A percentile compares a stretch with the other conserved stretches of the same genome.
phyloP scores from a whole-genome alignment of 2,888 invertebrate genomes.

The Noctua comes region DNA sequence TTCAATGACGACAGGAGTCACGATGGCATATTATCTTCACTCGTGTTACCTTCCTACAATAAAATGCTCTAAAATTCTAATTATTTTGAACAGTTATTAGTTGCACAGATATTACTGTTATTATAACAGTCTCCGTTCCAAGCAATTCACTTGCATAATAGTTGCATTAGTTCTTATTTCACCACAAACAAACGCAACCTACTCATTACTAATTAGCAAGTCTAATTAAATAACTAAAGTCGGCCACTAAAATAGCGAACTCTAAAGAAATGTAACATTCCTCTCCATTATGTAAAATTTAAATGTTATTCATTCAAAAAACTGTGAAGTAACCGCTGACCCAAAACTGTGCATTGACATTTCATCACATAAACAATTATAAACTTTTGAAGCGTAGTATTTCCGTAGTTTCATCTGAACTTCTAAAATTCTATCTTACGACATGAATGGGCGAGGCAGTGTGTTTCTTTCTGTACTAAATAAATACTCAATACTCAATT shows the following conservation, averaged over 20 bases:
- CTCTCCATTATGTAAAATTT: conserved; percentile 57
- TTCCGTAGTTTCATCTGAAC: conserved; percentile 23
- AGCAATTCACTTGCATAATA: conserved; percentile 57
- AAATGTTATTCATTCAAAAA: conserved; percentile 50
- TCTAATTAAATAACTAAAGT: conserved; percentile 70
- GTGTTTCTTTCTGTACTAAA: not conserved
- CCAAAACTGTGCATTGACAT: conserved; percentile 49
- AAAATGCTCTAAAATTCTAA: conserved; percentile 1
- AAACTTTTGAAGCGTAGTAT: not conserved
- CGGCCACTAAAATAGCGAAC: conserved; percentile 56
- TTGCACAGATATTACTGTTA: conserved; percentile 20
- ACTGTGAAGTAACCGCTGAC: conserved; percentile 49
- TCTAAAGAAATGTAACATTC: conserved; percentile 63
- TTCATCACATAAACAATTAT: conserved; percentile 24
- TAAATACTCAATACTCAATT: too few relatives aligned
- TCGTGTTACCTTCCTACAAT: not conserved
- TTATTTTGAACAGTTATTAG: conserved; percentile 9
- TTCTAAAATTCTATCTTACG: not conserved
- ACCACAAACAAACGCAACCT: conserved; percentile 64
- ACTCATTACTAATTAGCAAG: conserved; percentile 69
- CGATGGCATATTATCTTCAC: not conserved
- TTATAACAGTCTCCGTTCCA: conserved; percentile 17
- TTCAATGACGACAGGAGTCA: not conserved
- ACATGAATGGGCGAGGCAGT: not conserved
- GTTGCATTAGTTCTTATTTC: conserved; percentile 67